Evolutionary conservation across 2,888 invertebrate genomes (phyloP), one percentile per base, ranked within the genome.

Genomic region (Lasius fuliginosus): DNA sequence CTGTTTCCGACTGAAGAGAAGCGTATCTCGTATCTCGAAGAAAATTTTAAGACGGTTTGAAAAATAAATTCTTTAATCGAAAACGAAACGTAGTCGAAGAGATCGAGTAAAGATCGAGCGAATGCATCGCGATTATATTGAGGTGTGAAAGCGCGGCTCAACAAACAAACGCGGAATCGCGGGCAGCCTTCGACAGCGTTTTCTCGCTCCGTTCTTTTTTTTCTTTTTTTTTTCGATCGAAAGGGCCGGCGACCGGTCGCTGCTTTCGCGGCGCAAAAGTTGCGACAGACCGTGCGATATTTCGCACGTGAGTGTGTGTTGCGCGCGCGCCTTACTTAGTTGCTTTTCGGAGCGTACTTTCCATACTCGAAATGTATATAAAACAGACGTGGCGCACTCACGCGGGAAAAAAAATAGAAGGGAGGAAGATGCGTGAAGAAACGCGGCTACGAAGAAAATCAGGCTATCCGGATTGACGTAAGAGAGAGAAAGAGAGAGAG

Each of bases 231-330:
- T 53, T 53, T 53, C 65, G 33, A 65, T 49, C 65, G 49, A 49
- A 75, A 75, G 64, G 36, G 46, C 23, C 23, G 2, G 12, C 27
- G 11, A 56, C 6, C 27, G 11, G 6, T 11, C 68, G 56, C 3
- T 4, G 60, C 46, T 75, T 64, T 75, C 64, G 65, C 23, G 23
- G 23, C 40, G 15, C 23, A 40, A 53, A 53, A 8, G 36, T 71
- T 71, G 56, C 71, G 56, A 71, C 69, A 71, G 71, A 49, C 33
- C 6, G 46, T 33, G 33, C 46, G 23, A 65, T 11, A 65, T 65
- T 36, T 76, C 18, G 27, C 75, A 65, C 75, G 75, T 36, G 33
- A 75, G 4, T 4, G 5, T 36, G 36, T 5, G 36, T 33, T 33
- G 30, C 5, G 23, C 3, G 23, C 46, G 30, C 5, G 15, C 36